A percentile compares a stretch with the other conserved stretches of the same genome.
Evolutionary conservation across 2,888 invertebrate species (phyloP).

Genomic region (Baronia brevicornis): DNA sequence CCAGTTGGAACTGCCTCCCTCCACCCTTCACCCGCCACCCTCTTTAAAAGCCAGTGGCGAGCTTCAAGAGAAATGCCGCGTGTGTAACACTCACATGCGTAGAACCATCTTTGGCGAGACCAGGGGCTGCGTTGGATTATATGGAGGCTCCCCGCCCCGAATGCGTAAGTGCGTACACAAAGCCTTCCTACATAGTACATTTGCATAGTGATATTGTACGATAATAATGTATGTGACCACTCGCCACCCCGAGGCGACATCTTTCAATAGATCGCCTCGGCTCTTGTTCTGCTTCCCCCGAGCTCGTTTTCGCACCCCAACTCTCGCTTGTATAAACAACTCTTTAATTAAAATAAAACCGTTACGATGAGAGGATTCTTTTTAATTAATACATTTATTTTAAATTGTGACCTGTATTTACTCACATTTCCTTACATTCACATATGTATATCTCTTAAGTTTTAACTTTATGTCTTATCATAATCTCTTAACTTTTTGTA

Average conservation of each 20-base stretch:
- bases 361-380: conserved; percentile 16
- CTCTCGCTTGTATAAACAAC: conserved; percentile 15
- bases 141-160: conserved; percentile 62
- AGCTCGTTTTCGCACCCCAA: conserved; percentile 24
- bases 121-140: conserved; percentile 61
- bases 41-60: conserved; percentile 77
- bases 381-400: conserved; percentile 6
- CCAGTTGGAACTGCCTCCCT: conserved; percentile 51
- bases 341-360: conserved; percentile 44
- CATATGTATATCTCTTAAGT: too few species aligned
- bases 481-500: too few species aligned
- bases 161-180: conserved; percentile 74
- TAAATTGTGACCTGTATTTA: too few species aligned
- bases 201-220: conserved; percentile 75
- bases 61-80: conserved; percentile 78
- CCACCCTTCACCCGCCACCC: conserved; percentile 53
- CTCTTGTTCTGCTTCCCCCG: conserved; percentile 31
- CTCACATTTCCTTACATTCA: too few species aligned
- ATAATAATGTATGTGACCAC: conserved; percentile 75
- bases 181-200: conserved; percentile 63
- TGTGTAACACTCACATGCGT: conserved; percentile 72
- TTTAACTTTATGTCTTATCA: too few species aligned
- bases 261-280: conserved; percentile 60
- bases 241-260: conserved; percentile 56
- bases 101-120: conserved; percentile 65